Evolutionary conservation across 1,140 invertebrate genomes (phyloP).

Genomic region (Drosophila guanche): DNA sequence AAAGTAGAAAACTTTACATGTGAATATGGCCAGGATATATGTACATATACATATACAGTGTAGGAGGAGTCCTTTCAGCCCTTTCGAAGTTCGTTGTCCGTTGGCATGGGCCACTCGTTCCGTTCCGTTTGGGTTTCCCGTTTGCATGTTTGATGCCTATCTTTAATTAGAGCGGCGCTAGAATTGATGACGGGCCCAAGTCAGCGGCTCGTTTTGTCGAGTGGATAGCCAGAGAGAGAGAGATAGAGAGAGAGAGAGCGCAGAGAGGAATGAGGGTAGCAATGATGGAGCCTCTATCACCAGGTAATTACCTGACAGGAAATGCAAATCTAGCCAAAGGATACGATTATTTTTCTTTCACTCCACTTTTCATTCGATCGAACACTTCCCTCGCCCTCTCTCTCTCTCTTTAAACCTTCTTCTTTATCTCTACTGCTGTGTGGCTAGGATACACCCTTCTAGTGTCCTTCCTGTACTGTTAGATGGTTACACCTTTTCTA

Average conservation of each 20-base stretch:
- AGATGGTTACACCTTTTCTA: neutral
- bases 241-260: no score
- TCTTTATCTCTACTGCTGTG: neutral
- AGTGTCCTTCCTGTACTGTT: no score
- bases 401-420: neutral
- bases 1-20: slow-evolving; percentile 12
- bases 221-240: slow-evolving; percentile 39
- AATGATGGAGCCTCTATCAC: slow-evolving; percentile 49
- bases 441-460: no score
- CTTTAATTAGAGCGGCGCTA: slow-evolving; percentile 76
- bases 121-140: slow-evolving; percentile 24
- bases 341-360: slow-evolving; percentile 62
- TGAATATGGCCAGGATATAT: neutral
- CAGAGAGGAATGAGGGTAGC: no score
- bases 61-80: slow-evolving; percentile 20
- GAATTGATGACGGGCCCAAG: slow-evolving; percentile 75
- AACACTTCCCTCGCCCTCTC: neutral
- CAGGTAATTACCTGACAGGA: slow-evolving; percentile 79
- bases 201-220: slow-evolving; percentile 74
- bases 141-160: slow-evolving; percentile 76
- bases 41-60: slow-evolving; percentile 14
- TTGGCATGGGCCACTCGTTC: slow-evolving; percentile 27
- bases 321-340: slow-evolving; percentile 72
- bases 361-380: slow-evolving; percentile 20
- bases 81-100: slow-evolving; percentile 69